Conservation (phyloP, 2,888 invertebrate species). For the Archips crataeganus region DNA sequence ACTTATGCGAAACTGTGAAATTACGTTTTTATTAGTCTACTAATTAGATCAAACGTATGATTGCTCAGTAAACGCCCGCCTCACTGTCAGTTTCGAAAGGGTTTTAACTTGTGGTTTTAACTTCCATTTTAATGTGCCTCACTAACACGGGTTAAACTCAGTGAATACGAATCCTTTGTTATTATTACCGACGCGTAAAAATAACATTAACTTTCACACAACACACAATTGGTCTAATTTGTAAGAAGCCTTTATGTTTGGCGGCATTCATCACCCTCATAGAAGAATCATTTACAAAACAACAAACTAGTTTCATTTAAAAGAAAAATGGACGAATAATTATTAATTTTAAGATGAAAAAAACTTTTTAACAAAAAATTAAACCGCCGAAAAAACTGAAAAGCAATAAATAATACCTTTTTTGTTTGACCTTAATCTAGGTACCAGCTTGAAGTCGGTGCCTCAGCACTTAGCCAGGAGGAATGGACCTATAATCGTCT, state of each 20-base stretch:
- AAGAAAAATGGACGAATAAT: conserved; percentile 12
- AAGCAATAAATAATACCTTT: no score
- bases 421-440: no score
- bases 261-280: conserved; percentile 3
- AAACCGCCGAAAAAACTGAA: no score
- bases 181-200: neutral
- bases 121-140: neutral
- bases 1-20: no score
- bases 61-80: neutral
- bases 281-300: conserved; percentile 17
- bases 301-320: conserved; percentile 6
- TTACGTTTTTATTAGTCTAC: no score
- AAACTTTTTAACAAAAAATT: no score
- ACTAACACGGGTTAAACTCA: neutral
- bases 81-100: neutral
- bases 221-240: neutral
- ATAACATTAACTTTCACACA: neutral
- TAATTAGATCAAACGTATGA: neutral
- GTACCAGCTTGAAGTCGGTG: no score
- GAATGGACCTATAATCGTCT: no score
- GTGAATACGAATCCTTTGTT: neutral
- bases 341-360: conserved; percentile 10
- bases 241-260: neutral
- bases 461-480: no score
- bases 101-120: neutral